Percentiles rank a stretch among this genome's conserved stretches.
phyloP scores from a whole-genome alignment of 2,113 vertebrate species.

The Cyanoliseus patagonus region DNA sequence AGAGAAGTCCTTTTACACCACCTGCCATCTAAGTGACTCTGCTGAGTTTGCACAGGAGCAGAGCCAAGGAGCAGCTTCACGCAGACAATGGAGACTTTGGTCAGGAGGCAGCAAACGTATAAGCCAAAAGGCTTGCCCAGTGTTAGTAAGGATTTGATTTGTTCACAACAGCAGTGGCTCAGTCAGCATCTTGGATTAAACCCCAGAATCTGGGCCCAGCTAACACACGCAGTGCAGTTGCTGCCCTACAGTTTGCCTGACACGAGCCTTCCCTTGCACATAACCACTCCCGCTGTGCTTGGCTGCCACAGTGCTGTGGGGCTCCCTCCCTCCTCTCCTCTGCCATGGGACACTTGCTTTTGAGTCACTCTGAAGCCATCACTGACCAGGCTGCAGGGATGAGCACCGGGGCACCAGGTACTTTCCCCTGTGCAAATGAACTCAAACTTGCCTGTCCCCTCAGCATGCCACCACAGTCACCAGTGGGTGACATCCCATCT shows the following conservation, averaged over 20 bases:
- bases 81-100: not conserved
- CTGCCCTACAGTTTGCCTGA: not conserved
- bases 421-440: not conserved
- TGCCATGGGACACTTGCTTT: not conserved
- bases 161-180: not conserved
- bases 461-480: not conserved
- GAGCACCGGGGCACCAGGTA: not conserved
- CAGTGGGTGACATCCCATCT: not conserved
- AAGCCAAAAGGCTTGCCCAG: not conserved
- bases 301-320: not conserved
- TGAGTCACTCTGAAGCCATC: not conserved
- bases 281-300: fast-evolving
- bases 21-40: not conserved
- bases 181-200: constrained; percentile 2
- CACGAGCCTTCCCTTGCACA: not conserved
- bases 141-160: not conserved
- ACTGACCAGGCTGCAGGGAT: not conserved
- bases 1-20: not conserved
- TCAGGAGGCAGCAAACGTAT: not conserved
- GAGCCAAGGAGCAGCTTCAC: constrained; percentile 16
- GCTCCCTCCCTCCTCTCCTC: not conserved
- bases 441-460: not conserved
- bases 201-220: not conserved
- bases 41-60: not conserved
- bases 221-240: not conserved